Conservation (phyloP, 1,140 invertebrate species). For the Asobara japonica region DNA sequence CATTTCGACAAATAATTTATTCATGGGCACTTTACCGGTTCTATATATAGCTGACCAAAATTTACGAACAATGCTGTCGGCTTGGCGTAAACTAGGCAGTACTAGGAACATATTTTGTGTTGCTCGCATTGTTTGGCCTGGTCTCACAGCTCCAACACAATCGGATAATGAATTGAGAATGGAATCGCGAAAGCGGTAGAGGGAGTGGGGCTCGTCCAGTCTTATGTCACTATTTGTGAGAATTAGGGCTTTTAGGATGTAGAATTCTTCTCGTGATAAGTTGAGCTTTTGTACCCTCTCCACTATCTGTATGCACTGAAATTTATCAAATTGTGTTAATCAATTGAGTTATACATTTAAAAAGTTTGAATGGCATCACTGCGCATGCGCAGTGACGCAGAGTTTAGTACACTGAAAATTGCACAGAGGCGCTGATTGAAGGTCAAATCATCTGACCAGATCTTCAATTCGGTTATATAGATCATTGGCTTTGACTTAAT, state of each 20-base stretch:
- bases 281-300: conserved; percentile 85
- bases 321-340: conserved; percentile 30
- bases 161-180: conserved; percentile 89
- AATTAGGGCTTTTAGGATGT: conserved; percentile 90
- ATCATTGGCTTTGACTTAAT: neutral
- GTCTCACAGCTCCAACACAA: conserved; percentile 81
- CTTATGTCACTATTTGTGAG: conserved; percentile 92
- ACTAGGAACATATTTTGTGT: conserved; percentile 89
- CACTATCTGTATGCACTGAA: conserved; percentile 84
- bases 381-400: too few relatives aligned
- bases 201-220: conserved; percentile 84
- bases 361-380: too few relatives aligned
- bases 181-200: conserved; percentile 87
- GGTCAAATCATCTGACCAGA: neutral
- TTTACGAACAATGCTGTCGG: conserved; percentile 85
- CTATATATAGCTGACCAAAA: conserved; percentile 92
- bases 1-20: conserved; percentile 98
- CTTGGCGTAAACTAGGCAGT: conserved; percentile 87
- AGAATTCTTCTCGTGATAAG: conserved; percentile 91
- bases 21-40: conserved; percentile 91
- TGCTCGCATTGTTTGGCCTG: conserved; percentile 74
- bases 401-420: too few relatives aligned
- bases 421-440: too few relatives aligned
- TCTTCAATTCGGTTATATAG: too few relatives aligned
- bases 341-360: neutral